Conservation (phyloP, 2,113 vertebrate genomes). For the Malurus alboscapulatus region DNA sequence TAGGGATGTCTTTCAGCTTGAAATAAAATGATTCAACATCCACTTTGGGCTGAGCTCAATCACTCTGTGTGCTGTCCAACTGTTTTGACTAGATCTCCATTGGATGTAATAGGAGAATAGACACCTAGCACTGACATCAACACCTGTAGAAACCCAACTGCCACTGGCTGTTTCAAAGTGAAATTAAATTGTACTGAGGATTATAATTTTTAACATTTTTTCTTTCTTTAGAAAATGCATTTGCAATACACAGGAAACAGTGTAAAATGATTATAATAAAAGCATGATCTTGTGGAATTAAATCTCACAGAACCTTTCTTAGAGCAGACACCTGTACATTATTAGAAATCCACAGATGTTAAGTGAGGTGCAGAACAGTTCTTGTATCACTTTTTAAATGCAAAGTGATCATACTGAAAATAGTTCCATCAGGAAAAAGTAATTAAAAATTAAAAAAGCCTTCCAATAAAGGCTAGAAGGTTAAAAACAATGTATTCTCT, state of each 20-base stretch:
- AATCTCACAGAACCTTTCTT: not conserved
- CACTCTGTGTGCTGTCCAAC: not conserved
- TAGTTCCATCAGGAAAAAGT: not conserved
- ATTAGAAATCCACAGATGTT: not conserved
- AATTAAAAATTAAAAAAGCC: constrained; percentile 3
- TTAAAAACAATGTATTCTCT: not conserved
- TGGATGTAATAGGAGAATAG: not conserved
- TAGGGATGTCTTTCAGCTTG: not conserved
- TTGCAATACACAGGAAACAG: not conserved
- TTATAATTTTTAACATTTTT: not conserved
- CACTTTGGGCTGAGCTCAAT: not conserved
- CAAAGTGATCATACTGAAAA: not conserved
- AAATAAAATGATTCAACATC: not conserved
- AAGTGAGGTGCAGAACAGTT: not conserved
- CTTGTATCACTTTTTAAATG: not conserved
- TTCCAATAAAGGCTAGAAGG: not conserved
- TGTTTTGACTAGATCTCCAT: not conserved
- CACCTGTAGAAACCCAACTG: not conserved
- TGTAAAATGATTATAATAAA: not conserved
- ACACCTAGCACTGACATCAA: not conserved
- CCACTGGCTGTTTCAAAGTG: not conserved
- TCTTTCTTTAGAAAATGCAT: not conserved
- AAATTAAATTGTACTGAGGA: not conserved
- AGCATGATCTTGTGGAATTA: not conserved
- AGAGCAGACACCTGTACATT: not conserved